These are phyloP conservation scores for Lophotis ruficrista DNA, from an alignment of 2,113 vertebrate species.

Conservation along the genomic window DNA sequence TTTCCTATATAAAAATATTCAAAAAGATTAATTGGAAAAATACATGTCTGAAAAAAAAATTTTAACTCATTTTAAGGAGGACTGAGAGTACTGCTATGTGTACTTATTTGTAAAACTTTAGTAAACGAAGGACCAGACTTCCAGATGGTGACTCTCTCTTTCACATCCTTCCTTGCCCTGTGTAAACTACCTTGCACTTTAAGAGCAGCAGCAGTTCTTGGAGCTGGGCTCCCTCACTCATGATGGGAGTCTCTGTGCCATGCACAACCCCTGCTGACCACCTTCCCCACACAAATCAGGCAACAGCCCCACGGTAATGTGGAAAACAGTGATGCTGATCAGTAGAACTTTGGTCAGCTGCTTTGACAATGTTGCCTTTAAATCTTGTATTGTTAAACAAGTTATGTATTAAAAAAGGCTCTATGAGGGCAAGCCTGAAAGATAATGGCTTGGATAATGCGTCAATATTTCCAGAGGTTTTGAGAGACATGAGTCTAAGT, in stretches of 20 bases:
- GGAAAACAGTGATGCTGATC: not conserved
- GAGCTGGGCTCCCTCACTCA: not conserved
- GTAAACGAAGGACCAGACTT: not conserved
- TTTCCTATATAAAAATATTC: not conserved
- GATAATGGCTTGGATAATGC: not conserved
- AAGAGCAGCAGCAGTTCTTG: not conserved
- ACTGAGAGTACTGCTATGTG: not conserved
- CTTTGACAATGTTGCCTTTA: not conserved
- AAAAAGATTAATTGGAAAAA: constrained; percentile 12
- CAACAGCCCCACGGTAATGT: not conserved
- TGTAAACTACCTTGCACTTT: not conserved
- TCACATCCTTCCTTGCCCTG: not conserved
- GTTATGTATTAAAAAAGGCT: not conserved
- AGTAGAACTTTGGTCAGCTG: not conserved
- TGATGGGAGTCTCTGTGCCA: not conserved
- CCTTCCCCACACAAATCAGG: not conserved
- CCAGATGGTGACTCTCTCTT: not conserved
- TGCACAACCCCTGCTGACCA: not conserved
- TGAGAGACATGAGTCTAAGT: not conserved
- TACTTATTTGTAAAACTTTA: not conserved
- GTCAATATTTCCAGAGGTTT: not conserved
- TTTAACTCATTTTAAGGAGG: not conserved
- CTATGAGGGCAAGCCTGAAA: not conserved
- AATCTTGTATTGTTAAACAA: not conserved
- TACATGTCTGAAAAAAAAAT: not conserved